Evolutionary conservation across 1,140 invertebrate species (phyloP), one percentile per base, ranked within the genome.

Genomic region (Sogatella furcifera): DNA sequence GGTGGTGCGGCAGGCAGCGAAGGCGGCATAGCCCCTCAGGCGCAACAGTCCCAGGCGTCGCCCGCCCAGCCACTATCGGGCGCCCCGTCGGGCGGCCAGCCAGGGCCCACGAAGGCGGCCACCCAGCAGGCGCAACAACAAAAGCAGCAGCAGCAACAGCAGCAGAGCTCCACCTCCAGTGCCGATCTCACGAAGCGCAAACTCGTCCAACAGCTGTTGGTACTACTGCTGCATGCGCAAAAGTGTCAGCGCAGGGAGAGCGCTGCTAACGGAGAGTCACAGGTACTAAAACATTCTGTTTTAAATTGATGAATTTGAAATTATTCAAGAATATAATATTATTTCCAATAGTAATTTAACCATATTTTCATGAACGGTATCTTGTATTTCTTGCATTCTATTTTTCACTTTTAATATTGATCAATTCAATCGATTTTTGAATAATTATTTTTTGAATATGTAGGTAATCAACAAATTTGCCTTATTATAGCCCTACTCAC

Each of bases 151-250:
- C 57, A 28, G 5, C 61, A 38, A 1, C 28, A 55, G 28, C 54
- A 60, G 6, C 59, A 59, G 6, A 63, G 67, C 63, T 75, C 81
- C 43, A 82, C 86, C 57, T 65, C 68, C 64, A 76, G 81, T 49
- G 82, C 87, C 60, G 95, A 99, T 76, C 95, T 95, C 43, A 95
- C 98, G 72, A 98, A 98, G 70, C 80, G 95, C 52, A 98, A 97
- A 74, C 80, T 99, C n/a, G 98, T 99, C 60, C 96, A 98, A 70
- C 96, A 99, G 73, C 97, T 99, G 70, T 76, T 99, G 22, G 95
- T 99, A 41, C 74, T 99, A 11, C 76, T 99, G 31, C 78, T 99
- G 15, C 97, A 99, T 76, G 97, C 97, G 28, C 96, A 99, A 75
- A 98, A 98, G 72, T 99, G 97, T 77, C 95, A 98, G 74, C 80